Evolutionary conservation across 2,113 vertebrate genomes (phyloP).

Genomic region (Saccopteryx bilineata): DNA sequence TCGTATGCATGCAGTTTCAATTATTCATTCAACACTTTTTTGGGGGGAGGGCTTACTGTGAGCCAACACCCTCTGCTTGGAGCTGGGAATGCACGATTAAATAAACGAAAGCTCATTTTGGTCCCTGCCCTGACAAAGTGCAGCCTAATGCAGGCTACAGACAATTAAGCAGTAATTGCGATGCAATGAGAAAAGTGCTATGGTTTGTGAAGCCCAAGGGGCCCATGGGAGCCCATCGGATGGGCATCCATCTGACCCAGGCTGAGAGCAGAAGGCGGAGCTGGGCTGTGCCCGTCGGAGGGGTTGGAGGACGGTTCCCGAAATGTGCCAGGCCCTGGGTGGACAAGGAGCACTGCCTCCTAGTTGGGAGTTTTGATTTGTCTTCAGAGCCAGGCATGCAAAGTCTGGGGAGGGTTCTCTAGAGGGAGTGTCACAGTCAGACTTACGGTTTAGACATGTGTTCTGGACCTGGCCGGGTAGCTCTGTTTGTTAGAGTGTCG

Average conservation of each 20-base stretch:
- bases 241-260: background rate
- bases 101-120: background rate
- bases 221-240: background rate
- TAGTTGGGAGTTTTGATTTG: background rate
- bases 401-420: background rate
- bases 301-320: background rate
- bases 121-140: background rate
- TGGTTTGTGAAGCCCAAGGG: background rate
- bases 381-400: background rate
- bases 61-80: background rate
- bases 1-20: background rate
- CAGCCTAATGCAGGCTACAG: background rate
- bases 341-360: background rate
- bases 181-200: background rate
- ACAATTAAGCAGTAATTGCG: background rate
- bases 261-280: background rate
- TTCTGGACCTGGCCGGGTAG: too few species aligned
- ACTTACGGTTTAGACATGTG: background rate
- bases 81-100: background rate
- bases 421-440: background rate
- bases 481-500: too few species aligned
- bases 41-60: background rate
- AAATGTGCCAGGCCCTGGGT: background rate
- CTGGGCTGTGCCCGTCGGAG: too few species aligned
- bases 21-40: background rate